Percentiles rank a stretch among this genome's conserved stretches.
phyloP scores from a whole-genome alignment of 2,888 invertebrate species.

The Drosophila kambysellisi region DNA sequence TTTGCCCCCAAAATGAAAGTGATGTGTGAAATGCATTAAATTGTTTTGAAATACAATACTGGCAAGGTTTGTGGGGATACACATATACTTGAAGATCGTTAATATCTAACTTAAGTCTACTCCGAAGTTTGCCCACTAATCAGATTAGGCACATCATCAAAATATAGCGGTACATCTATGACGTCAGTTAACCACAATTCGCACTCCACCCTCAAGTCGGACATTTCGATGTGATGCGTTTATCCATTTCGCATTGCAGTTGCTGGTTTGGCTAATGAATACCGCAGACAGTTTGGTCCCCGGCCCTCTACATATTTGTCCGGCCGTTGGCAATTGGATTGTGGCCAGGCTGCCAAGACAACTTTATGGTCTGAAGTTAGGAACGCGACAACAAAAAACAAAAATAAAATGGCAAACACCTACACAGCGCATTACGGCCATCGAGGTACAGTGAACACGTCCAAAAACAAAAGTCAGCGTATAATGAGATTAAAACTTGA shows the following conservation, averaged over 20 bases:
- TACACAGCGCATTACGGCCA: conserved; percentile 27
- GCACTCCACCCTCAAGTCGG: conserved; percentile 2
- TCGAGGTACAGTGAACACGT: conserved; percentile 42
- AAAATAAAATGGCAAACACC: conserved; percentile 60
- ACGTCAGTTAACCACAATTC: neutral
- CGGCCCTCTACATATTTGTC: conserved; percentile 13
- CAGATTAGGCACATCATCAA: conserved; percentile 24
- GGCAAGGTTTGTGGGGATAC: neutral
- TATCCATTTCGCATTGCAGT: conserved; percentile 49
- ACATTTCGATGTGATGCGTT: conserved; percentile 30
- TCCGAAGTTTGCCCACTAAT: conserved; percentile 24
- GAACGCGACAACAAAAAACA: conserved; percentile 57
- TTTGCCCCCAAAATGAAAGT: conserved; percentile 29
- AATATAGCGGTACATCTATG: conserved; percentile 13
- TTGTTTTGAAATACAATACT: neutral
- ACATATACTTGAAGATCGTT: neutral
- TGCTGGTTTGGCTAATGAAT: conserved; percentile 53
- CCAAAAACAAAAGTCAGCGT: conserved; percentile 76
- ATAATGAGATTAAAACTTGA: conserved; percentile 81
- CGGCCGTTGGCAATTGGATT: conserved; percentile 74
- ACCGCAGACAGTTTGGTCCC: conserved; percentile 59
- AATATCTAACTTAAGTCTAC: too few relatives aligned
- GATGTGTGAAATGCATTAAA: neutral
- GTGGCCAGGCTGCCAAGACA: conserved; percentile 69
- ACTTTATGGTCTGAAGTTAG: conserved; percentile 70